Evolutionary conservation across 2,888 invertebrate species (phyloP).

Genomic region (Nyleta sp.): DNA sequence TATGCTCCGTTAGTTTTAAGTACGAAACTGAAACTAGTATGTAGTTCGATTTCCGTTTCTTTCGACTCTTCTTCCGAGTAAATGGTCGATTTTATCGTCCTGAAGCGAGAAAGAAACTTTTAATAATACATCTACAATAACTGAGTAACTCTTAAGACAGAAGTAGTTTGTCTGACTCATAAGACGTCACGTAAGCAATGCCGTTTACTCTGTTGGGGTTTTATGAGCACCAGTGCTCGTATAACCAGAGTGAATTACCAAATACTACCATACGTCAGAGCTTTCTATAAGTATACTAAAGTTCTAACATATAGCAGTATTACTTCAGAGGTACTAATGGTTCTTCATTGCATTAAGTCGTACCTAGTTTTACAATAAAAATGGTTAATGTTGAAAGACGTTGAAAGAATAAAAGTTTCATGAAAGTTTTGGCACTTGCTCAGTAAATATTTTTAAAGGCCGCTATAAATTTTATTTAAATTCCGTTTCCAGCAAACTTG

Average conservation of each 20-base stretch:
- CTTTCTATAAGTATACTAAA: constrained; percentile 43
- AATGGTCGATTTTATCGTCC: constrained; percentile 66
- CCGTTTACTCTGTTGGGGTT: constrained; percentile 71
- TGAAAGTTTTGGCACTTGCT: constrained; percentile 18
- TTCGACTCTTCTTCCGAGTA: constrained; percentile 54
- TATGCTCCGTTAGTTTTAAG: constrained; percentile 45
- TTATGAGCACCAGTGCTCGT: constrained; percentile 73
- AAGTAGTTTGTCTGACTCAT: constrained; percentile 65
- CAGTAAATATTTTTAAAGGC: constrained; percentile 11
- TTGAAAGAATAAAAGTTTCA: constrained; percentile 22
- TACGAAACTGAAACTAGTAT: constrained; percentile 40
- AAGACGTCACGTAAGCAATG: constrained; percentile 76
- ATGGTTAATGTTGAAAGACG: constrained; percentile 32
- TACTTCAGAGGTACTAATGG: constrained; percentile 49
- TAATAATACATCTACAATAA: constrained; percentile 71
- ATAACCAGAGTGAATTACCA: constrained; percentile 74
- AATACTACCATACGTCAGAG: constrained; percentile 66
- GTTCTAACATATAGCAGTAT: constrained; percentile 42
- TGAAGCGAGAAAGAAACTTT: constrained; percentile 67
- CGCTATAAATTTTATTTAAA: too few species aligned
- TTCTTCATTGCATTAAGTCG: constrained; percentile 38
- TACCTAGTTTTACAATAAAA: constrained; percentile 47
- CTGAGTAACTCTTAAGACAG: constrained; percentile 56
- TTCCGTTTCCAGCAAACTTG: too few species aligned
- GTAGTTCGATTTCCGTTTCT: constrained; percentile 60